Conservation (phyloP, 2,888 invertebrate species). For the Nesidiocoris tenuis region DNA sequence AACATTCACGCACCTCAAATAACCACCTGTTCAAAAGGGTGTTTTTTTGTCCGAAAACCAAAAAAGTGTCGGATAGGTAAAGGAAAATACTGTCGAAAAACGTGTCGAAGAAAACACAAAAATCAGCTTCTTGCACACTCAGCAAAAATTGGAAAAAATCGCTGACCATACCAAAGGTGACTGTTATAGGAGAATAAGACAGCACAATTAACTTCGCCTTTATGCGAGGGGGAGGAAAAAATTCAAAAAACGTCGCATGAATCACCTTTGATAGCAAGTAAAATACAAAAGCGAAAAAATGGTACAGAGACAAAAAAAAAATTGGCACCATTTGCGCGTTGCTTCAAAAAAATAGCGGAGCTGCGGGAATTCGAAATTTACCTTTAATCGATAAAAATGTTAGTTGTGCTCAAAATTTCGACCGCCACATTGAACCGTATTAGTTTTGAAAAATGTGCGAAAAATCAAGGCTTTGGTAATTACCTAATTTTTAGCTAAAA, state of each 20-base stretch:
- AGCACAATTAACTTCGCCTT: background rate
- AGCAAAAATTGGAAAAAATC: conserved; percentile 15
- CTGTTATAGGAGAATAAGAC: background rate
- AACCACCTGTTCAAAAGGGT: conserved; percentile 14
- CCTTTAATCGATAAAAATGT: too few relatives aligned
- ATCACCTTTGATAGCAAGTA: background rate
- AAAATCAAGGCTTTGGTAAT: too few relatives aligned
- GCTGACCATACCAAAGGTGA: conserved; percentile 24
- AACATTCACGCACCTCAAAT: conserved; percentile 35
- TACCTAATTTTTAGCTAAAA: too few relatives aligned
- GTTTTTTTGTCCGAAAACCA: conserved; percentile 1
- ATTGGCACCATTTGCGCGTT: background rate
- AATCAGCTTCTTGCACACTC: conserved; percentile 18
- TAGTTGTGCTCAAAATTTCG: too few relatives aligned
- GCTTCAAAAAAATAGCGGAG: conserved; percentile 5
- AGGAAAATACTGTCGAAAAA: background rate
- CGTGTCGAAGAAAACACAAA: background rate
- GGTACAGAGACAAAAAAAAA: background rate
- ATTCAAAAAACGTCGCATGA: background rate
- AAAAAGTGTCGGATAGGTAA: background rate
- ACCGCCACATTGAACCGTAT: too few relatives aligned
- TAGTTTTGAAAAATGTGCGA: too few relatives aligned
- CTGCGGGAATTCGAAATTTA: background rate
- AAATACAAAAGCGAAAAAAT: background rate
- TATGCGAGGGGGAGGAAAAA: background rate